Base-by-base conservation (phyloP, 2,113 vertebrate species). In the Strigops habroptila region DNA sequence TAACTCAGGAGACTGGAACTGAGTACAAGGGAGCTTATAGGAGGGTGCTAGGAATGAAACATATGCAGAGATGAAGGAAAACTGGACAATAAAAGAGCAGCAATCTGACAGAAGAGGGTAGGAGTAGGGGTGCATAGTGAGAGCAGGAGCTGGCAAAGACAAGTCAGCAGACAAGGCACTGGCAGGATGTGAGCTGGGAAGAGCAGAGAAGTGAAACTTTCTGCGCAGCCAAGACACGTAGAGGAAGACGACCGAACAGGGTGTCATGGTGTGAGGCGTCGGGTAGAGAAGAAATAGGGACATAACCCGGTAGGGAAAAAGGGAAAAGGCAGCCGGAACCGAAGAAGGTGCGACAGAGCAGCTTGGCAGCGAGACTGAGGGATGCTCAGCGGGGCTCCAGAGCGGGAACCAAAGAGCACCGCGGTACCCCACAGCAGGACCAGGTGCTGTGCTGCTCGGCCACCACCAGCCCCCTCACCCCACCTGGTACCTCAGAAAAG, bases 401-500 rank as follows among this genome's bases (percentile, higher is more conserved):
- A 9, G 39, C 30, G 9, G 57, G 63, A 63, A 69, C 9, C 28
- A 37, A 6, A 8, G 43, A 27, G 18, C 14, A 43, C 46, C 12
- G 8, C 69, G 11, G 52, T 41, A 69, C 53, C 49, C 31, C 82
- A 3, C 39, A 37, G 48, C 75, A 19, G 37, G 18, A 10, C 12
- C 53, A 15, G 49, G 23, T 4, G 19, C 55, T 27, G 27, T 51
- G 22, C 23, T 8, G 2, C 19, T 46, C 82, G 67, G 73, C 90
- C 73, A 39, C 89, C 68, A 7, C 24, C 60, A 46, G 74, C 49
- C 31, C 35, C 77, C 90, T 91, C 67, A 4, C 19, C 18, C 33
- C 82, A 78, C 93, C 94, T 91, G 44, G 37, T 98, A 98, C 98
- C 98, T 98, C 98, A 49, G 97, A 97, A 97, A 98, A 90, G 86